These are phyloP conservation scores for Elephantulus edwardii DNA, from an alignment of 2,113 vertebrate species.

Conservation along the genomic window DNA sequence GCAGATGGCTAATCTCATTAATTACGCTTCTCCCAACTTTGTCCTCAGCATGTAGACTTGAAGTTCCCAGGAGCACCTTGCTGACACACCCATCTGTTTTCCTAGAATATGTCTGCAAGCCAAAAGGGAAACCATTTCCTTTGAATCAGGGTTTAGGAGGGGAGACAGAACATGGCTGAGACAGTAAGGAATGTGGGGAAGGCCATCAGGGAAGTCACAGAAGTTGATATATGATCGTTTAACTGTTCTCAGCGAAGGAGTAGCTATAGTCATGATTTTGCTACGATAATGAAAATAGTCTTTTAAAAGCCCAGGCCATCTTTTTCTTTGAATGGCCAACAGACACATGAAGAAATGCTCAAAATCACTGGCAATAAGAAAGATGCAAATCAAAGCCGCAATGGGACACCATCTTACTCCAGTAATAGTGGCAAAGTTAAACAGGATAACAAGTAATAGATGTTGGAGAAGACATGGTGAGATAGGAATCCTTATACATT, in stretches of 20 bases:
- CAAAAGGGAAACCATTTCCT: background rate
- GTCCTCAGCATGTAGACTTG: conserved; percentile 46
- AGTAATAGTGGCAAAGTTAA: too few species aligned
- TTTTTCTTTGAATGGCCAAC: too few species aligned
- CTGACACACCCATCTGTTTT: conserved; percentile 24
- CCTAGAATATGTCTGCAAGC: conserved; percentile 1
- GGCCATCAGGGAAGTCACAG: background rate
- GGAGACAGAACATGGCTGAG: background rate
- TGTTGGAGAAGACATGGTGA: too few species aligned
- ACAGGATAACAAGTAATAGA: too few species aligned
- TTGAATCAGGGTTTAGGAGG: background rate
- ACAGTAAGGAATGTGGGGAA: background rate
- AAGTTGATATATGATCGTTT: background rate
- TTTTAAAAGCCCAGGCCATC: conserved; percentile 9
- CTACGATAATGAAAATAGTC: background rate
- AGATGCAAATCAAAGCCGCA: too few species aligned
- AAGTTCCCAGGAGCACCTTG: conserved; percentile 18
- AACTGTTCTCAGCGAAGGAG: background rate
- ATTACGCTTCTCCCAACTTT: conserved; percentile 60
- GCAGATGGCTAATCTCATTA: conserved; percentile 61
- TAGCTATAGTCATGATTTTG: background rate
- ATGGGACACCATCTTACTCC: too few species aligned
- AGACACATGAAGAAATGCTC: too few species aligned
- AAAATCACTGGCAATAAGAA: too few species aligned
- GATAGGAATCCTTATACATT: too few species aligned